Conservation (phyloP, 2,888 invertebrate genomes). For the Laothoe populi region DNA sequence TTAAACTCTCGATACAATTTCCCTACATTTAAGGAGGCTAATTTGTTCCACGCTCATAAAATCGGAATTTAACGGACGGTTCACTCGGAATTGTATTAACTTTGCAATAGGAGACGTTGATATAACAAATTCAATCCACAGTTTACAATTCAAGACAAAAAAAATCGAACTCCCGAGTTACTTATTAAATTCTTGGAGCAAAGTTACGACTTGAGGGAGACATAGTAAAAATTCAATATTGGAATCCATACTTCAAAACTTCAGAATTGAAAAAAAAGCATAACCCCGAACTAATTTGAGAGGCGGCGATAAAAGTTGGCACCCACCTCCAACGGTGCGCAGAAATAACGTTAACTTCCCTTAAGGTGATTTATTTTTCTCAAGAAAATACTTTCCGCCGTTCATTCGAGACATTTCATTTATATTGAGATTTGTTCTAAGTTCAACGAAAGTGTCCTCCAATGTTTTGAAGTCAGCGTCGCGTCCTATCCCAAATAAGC, state of each 20-base stretch:
- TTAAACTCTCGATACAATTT: constrained; percentile 22
- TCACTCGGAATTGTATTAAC: constrained; percentile 3
- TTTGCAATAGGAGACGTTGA: constrained; percentile 19
- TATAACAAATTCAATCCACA: constrained; percentile 22
- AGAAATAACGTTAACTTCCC: constrained; percentile 70
- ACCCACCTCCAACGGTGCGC: constrained; percentile 66
- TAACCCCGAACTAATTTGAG: constrained; percentile 74
- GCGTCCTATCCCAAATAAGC: constrained; percentile 68
- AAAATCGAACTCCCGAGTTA: constrained; percentile 38
- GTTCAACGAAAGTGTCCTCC: constrained; percentile 68
- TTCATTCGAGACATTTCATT: constrained; percentile 70
- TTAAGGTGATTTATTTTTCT: constrained; percentile 77
- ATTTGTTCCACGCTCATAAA: constrained; percentile 21
- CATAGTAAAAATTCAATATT: constrained; percentile 78
- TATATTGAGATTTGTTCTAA: constrained; percentile 79
- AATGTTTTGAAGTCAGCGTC: constrained; percentile 63
- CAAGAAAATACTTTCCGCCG: constrained; percentile 68
- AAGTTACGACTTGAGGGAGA: constrained; percentile 56
- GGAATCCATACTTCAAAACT: constrained; percentile 79
- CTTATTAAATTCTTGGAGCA: constrained; percentile 57
- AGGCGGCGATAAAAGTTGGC: constrained; percentile 72
- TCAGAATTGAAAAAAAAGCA: constrained; percentile 65
- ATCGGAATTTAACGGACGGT: constrained; percentile 9
- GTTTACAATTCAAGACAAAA: constrained; percentile 26
- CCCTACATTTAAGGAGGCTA: constrained; percentile 21